Conservation (phyloP, 2,113 vertebrate species). For the Corydoras sp. region DNA sequence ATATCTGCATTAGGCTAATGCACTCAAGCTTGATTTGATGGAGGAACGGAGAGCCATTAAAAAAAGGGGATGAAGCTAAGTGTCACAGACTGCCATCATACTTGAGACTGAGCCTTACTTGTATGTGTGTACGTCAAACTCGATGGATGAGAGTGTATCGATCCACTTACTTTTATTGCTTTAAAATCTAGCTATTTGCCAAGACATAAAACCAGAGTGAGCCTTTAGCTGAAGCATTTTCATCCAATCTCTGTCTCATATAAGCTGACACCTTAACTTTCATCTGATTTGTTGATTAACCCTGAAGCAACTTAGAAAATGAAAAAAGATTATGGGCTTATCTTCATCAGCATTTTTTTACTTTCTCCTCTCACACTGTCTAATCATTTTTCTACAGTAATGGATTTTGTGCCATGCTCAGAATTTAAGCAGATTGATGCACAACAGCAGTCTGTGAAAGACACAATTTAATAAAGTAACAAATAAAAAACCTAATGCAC, state of each 20-base stretch:
- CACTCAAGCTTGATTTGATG: constrained; percentile 21
- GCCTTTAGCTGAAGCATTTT: background rate
- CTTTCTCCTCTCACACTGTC: constrained; percentile 10
- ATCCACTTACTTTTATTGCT: background rate
- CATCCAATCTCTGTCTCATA: background rate
- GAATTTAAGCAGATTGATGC: background rate
- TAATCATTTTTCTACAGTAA: constrained; percentile 24
- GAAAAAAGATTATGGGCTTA: background rate
- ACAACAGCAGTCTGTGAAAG: background rate
- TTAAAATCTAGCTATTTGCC: background rate
- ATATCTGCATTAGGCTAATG: constrained; percentile 33
- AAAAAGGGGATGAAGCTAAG: constrained; percentile 12
- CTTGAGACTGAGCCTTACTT: constrained; percentile 3
- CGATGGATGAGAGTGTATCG: constrained; percentile 9
- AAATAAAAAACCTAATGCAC: background rate
- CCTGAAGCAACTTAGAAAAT: background rate
- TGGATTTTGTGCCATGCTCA: constrained; percentile 32
- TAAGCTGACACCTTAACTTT: no score
- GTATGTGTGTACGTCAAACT: constrained; percentile 14
- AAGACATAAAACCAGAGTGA: no score
- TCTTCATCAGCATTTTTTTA: constrained; percentile 13
- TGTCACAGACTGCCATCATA: constrained; percentile 18
- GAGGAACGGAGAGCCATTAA: constrained; percentile 10
- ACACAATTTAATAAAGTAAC: background rate
- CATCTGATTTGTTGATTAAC: background rate